Evolutionary conservation across 1,140 invertebrate genomes (phyloP).

Genomic region (Leptinotarsa defecta): DNA sequence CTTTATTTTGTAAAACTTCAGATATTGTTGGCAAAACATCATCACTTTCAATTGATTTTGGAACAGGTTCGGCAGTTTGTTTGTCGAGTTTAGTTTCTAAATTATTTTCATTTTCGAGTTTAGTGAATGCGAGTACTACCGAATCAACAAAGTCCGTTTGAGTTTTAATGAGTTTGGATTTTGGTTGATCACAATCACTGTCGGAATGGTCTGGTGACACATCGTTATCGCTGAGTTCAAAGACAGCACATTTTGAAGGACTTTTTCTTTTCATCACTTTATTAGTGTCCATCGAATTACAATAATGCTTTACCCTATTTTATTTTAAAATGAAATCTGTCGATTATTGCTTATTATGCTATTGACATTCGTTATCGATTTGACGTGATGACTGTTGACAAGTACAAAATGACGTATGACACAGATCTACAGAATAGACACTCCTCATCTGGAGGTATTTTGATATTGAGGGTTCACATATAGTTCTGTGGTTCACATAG

Average conservation of each 20-base stretch:
- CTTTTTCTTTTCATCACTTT: constrained; percentile 38
- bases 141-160: constrained; percentile 18
- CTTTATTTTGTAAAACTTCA: constrained; percentile 7
- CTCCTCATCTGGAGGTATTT: too few relatives aligned
- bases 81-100: neutral
- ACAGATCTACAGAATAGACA: neutral
- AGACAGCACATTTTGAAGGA: constrained; percentile 32
- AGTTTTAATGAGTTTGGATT: constrained; percentile 36
- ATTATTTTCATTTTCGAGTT: constrained; percentile 24
- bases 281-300: constrained; percentile 31
- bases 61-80: neutral
- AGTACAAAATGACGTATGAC: neutral
- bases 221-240: constrained; percentile 39
- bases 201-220: constrained; percentile 34
- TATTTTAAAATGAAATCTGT: too few relatives aligned
- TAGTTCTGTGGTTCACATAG: too few relatives aligned
- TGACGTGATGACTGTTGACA: neutral
- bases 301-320: too few relatives aligned
- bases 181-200: constrained; percentile 27
- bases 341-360: too few relatives aligned
- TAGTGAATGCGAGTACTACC: constrained; percentile 15
- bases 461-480: too few relatives aligned
- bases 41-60: neutral
- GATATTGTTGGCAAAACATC: neutral
- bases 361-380: too few relatives aligned